Base-by-base conservation (phyloP, 23 tunicate genomes). In the Diplosoma virens region DNA sequence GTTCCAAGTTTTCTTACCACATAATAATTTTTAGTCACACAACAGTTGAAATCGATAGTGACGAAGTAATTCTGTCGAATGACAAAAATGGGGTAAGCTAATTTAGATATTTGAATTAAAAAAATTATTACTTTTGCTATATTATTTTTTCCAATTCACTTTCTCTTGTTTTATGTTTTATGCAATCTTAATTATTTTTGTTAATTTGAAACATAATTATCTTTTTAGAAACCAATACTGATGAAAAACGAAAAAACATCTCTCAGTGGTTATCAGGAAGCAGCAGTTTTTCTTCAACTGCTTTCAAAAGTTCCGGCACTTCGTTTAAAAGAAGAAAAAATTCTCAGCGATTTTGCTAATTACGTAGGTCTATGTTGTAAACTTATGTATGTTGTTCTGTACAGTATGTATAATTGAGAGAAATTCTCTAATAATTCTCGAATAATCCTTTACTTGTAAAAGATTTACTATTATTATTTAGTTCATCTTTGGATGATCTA, bases 221-320 rank as follows among this genome's bases (percentile, higher is more conserved):
- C n/a, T 64, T 65, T 47, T 33, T 33, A 80, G 84, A 34, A 34
- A 24, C 84, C 77, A 1, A 37, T 54, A 1, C 84, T 80, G 22
- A 54, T 32, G 0, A 54, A 37, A 25, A 80, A 80, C 23, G 84
- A 68, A 1, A 3, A 54, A 2, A 68, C 48, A 0, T 54, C 84
- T 9, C 35, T 52, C 9, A 23, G 47, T 9, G 34, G 65, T 31
- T 82, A 82, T 54, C 52, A 34, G 33, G 87, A 82, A 29, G 80
- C 81, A 1, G 27, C 65, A 0, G 34, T 54, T 23, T 64, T 53
- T 47, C 66, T 82, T 4, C 59, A 71, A n/a, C 32, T 59, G 6
- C 35, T 64, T 28, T 31, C 74, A 3, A 72, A 81, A 35, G 79
- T 58, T 24, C 61, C 86, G 1, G 31, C 41, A 3, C 24, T 53